Percentiles rank a stretch among this genome's conserved stretches.
Evolutionary conservation across 2,888 invertebrate genomes (phyloP).

Genomic region (Cantharis nigra): DNA sequence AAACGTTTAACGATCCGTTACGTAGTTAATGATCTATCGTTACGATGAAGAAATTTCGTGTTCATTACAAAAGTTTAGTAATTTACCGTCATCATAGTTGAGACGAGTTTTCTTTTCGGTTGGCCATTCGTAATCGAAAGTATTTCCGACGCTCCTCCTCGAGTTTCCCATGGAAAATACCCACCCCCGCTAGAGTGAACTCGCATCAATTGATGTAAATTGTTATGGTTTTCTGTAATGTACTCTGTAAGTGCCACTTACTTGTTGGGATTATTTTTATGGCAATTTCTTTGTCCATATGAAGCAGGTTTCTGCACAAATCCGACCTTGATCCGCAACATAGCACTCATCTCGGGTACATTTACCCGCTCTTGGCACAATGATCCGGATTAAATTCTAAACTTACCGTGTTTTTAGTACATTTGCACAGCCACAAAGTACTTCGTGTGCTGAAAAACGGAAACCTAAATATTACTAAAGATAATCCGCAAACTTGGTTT

Average conservation of each 20-base stretch:
- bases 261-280: slow-evolving; percentile 3
- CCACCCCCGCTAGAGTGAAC: not conserved
- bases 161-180: not conserved
- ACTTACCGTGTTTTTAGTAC: slow-evolving; percentile 10
- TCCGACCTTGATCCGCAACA: slow-evolving; percentile 38
- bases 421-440: not conserved
- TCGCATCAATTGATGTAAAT: not conserved
- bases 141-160: not conserved
- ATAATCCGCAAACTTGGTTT: not conserved
- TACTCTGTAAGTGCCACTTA: not conserved
- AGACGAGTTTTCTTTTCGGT: not conserved
- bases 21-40: not conserved
- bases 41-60: not conserved
- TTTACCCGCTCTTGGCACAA: slow-evolving; percentile 37
- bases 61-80: not conserved
- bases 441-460: not conserved
- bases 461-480: not conserved
- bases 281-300: slow-evolving; percentile 28
- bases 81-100: not conserved
- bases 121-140: not conserved
- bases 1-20: not conserved
- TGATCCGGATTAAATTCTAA: slow-evolving; percentile 34
- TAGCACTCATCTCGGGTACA: slow-evolving; percentile 36
- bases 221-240: not conserved
- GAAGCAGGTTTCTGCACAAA: slow-evolving; percentile 37